phyloP scores from a whole-genome alignment of 2,113 vertebrate species.

The Macrotis lagotis region DNA sequence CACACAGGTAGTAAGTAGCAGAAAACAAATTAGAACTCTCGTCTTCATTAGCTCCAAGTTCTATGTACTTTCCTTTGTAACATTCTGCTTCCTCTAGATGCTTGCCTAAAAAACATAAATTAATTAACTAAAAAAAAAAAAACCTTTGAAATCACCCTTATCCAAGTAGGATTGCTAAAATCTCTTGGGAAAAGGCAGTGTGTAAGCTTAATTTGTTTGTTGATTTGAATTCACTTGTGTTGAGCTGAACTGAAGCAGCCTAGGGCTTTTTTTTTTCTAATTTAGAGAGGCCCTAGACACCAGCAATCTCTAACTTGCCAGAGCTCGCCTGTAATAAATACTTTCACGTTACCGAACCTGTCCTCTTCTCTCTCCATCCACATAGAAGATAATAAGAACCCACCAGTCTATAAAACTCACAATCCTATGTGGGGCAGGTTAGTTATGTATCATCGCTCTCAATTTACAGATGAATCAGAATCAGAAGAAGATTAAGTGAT shows the following conservation, averaged over 20 bases:
- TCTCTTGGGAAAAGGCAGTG: neutral
- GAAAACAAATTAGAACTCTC: neutral
- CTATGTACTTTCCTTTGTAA: neutral
- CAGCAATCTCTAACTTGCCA: neutral
- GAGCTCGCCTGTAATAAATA: neutral
- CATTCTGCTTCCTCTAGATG: neutral
- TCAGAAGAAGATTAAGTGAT: neutral
- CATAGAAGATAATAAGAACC: neutral
- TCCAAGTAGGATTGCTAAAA: neutral
- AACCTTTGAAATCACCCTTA: neutral
- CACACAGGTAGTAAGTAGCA: neutral
- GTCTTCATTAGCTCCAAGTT: neutral
- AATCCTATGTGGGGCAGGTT: neutral
- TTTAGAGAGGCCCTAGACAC: neutral
- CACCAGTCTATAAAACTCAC: neutral
- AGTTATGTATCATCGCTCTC: neutral
- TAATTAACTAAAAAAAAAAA: no score
- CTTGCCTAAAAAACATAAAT: neutral
- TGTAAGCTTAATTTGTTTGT: neutral
- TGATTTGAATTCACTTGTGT: neutral
- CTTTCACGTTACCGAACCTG: neutral
- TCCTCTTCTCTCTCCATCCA: neutral
- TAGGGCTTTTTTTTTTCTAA: neutral
- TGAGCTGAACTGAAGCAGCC: neutral
- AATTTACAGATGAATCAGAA: neutral